Evolutionary conservation across 2,888 invertebrate species (phyloP).

Genomic region (Drosophila peninsularis): DNA sequence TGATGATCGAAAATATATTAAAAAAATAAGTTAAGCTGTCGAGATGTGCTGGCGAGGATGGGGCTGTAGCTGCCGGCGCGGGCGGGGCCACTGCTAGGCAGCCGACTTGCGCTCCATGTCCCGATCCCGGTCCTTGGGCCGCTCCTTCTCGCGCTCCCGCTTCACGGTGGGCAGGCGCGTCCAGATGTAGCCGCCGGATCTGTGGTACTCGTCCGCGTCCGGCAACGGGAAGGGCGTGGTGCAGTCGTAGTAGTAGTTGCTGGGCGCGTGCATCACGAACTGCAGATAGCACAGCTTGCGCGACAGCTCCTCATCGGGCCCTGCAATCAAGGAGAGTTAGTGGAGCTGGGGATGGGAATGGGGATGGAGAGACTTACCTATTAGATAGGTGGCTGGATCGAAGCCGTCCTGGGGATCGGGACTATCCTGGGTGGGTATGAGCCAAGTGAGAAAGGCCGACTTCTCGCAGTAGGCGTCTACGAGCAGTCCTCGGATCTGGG

Average conservation of each 20-base stretch:
- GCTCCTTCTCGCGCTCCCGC: constrained; percentile 47
- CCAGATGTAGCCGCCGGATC: constrained; percentile 88
- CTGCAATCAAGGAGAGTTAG: constrained; percentile 74
- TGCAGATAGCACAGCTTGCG: constrained; percentile 94
- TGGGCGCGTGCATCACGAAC: constrained; percentile 97
- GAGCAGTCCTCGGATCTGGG: constrained; percentile 94
- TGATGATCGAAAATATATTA: neutral
- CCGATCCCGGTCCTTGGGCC: constrained; percentile 53
- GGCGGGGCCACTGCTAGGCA: constrained; percentile 32
- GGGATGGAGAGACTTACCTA: constrained; percentile 86
- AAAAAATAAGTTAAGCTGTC: constrained; percentile 45
- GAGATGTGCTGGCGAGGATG: constrained; percentile 11
- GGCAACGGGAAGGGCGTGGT: constrained; percentile 91
- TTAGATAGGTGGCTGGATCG: constrained; percentile 94
- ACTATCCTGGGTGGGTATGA: constrained; percentile 93
- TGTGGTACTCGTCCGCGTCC: constrained; percentile 84
- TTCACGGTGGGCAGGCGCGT: constrained; percentile 85
- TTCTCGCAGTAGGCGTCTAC: constrained; percentile 97
- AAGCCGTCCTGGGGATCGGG: constrained; percentile 92
- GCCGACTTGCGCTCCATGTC: constrained; percentile 28
- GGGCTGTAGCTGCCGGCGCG: constrained; percentile 2
- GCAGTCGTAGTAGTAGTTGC: constrained; percentile 93
- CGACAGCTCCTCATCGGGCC: constrained; percentile 95
- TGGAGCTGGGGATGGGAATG: too few relatives aligned
- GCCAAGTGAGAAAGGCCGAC: constrained; percentile 96